Evolutionary conservation across 2,113 vertebrate species (phyloP), one percentile per base, ranked within the genome.

Genomic region (Paracanthobrama guichenoti): DNA sequence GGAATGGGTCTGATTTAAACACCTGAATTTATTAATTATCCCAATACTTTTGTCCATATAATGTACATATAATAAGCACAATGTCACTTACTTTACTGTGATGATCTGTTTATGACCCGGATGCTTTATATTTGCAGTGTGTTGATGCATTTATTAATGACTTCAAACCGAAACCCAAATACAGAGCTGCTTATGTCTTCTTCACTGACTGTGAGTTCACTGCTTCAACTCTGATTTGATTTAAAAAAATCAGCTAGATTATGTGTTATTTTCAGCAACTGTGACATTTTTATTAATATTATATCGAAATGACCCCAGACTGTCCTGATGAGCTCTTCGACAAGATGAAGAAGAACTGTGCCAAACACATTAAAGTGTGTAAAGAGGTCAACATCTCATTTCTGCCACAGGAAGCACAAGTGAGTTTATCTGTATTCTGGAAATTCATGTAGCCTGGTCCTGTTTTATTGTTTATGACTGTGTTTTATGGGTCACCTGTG

Each of bases 311-410:
- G 8, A 2, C 9, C 20, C 14, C 90, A 99, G 97, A 95, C 92
- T 99, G 97, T 86, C 94, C 96, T 22, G 96, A 99, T 90, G 94
- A 90, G 35, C 93, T 98, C 26, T 99, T 99, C 85, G 94, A 95
- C 93, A 96, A 96, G 86, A 96, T 99, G 89, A 99, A 97, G 88
- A 78, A 91, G 79, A 92, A 94, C 59, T 97, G 96, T 91, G 95
- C 95, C 84, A 98, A 96, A 90, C 93, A 96, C 86, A 95, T 99
- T 87, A 95, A 95, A 84, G 93, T 93, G 87, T 98, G 96, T 90
- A 99, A 99, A 88, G 98, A 99, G 93, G 96, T 99, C 85, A 96
- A 96, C 91, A 94, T 99, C 80, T 96, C 95, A 26, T 99, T 99
- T 91, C 93, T 98, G 87, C 97, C 98, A 3, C 94, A 93, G 66